These are phyloP conservation scores for Picathartes gymnocephalus DNA, from an alignment of 2,113 vertebrate species.

Conservation along the genomic window DNA sequence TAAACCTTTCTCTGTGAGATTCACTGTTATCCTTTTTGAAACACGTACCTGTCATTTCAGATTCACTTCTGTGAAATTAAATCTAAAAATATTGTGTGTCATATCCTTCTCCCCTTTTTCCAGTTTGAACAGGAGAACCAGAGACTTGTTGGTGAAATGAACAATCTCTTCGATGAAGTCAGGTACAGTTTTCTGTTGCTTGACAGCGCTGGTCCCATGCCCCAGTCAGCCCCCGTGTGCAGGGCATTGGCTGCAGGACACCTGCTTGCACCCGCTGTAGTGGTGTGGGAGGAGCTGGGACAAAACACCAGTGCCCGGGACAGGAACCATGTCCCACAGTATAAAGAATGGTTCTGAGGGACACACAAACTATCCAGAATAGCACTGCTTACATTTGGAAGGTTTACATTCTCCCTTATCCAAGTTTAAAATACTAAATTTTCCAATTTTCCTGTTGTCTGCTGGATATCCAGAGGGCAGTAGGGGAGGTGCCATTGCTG, in stretches of 20 bases:
- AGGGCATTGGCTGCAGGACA: background rate
- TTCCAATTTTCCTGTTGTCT: accelerated
- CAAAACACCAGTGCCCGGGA: accelerated
- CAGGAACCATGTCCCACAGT: accelerated
- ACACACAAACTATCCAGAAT: background rate
- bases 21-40: background rate
- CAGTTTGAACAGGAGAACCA: slow-evolving; percentile 98
- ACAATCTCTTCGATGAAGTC: slow-evolving; percentile 93
- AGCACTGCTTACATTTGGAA: background rate
- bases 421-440: background rate
- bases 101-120: background rate
- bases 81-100: background rate
- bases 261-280: accelerated
- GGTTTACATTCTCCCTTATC: background rate
- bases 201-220: accelerated
- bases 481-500: background rate
- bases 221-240: background rate
- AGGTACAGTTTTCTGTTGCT: slow-evolving; percentile 67
- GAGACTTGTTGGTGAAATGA: slow-evolving; percentile 93
- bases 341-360: background rate
- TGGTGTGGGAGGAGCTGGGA: background rate
- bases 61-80: background rate
- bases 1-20: background rate
- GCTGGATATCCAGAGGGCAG: accelerated
- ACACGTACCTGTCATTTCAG: background rate